Percentiles rank a stretch among this genome's conserved stretches.
These are phyloP conservation scores for Cyphomyrus discorhynchus DNA, from an alignment of 2,113 vertebrate species.

Conservation along the genomic window DNA sequence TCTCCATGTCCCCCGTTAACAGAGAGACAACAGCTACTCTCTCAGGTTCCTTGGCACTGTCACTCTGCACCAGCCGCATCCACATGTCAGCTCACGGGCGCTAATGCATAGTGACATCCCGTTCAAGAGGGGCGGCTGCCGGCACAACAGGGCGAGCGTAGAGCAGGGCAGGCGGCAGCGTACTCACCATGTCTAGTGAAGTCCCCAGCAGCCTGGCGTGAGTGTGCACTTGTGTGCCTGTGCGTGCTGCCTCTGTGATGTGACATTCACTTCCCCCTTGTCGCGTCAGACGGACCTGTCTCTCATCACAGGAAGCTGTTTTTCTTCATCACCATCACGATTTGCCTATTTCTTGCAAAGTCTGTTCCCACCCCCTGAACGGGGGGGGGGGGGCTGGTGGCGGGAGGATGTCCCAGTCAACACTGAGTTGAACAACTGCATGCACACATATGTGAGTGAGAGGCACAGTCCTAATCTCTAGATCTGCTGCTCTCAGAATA, in stretches of 20 bases:
- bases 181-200: slow-evolving; percentile 56
- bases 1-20: background rate
- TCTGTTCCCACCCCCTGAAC: slow-evolving; percentile 34
- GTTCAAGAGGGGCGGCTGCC: background rate
- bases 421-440: no score
- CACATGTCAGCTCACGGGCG: background rate
- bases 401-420: background rate
- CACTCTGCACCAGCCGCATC: background rate
- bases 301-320: slow-evolving; percentile 43
- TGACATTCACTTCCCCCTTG: slow-evolving; percentile 54
- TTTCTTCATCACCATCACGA: slow-evolving; percentile 49
- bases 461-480: background rate
- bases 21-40: background rate
- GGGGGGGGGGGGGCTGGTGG: background rate
- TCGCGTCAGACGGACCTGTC: background rate
- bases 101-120: background rate
- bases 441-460: background rate
- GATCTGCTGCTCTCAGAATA: background rate
- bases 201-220: background rate
- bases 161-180: background rate
- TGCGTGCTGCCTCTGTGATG: slow-evolving; percentile 28
- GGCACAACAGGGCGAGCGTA: background rate
- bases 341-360: slow-evolving; percentile 57
- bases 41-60: background rate
- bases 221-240: slow-evolving; percentile 12